Conservation (phyloP, 2,113 vertebrate genomes). For the Reinhardtius hippoglossoides region DNA sequence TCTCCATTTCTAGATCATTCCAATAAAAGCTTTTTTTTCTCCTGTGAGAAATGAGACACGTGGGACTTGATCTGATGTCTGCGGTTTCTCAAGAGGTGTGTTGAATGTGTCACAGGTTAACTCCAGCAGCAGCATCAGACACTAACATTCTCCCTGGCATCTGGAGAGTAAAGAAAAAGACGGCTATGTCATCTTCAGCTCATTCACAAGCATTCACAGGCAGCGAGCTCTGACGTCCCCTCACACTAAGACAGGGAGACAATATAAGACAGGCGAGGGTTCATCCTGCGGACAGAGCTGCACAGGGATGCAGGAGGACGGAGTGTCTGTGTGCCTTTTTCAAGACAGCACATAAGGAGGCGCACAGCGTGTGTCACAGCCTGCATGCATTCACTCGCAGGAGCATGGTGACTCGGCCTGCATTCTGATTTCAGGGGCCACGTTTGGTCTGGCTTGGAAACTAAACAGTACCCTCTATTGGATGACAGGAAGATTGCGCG, state of each 20-base stretch:
- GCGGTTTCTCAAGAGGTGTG: conserved; percentile 29
- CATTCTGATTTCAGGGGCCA: conserved; percentile 52
- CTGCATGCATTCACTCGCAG: conserved; percentile 35
- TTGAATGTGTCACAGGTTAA: conserved; percentile 22
- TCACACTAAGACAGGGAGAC: neutral
- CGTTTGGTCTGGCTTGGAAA: conserved; percentile 62
- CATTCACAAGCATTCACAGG: conserved; percentile 23
- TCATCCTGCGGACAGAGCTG: conserved; percentile 28
- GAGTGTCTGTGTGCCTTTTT: conserved; percentile 25
- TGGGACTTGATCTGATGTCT: conserved; percentile 31
- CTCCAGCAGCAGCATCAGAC: neutral
- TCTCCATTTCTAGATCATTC: neutral
- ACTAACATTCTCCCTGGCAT: neutral
- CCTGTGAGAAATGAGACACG: neutral
- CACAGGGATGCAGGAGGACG: conserved; percentile 29
- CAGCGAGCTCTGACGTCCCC: neutral
- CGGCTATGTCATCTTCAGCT: conserved; percentile 3
- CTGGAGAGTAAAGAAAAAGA: conserved; percentile 8
- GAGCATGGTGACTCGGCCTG: conserved; percentile 30
- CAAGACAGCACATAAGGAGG: conserved; percentile 21
- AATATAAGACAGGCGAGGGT: conserved; percentile 17
- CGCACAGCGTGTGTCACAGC: conserved; percentile 33
- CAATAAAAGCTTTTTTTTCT: neutral
- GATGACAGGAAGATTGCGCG: conserved; percentile 65
- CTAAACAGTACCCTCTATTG: conserved; percentile 84